Base-by-base conservation (phyloP, 2,888 invertebrate species). In the Lagria hirta region DNA sequence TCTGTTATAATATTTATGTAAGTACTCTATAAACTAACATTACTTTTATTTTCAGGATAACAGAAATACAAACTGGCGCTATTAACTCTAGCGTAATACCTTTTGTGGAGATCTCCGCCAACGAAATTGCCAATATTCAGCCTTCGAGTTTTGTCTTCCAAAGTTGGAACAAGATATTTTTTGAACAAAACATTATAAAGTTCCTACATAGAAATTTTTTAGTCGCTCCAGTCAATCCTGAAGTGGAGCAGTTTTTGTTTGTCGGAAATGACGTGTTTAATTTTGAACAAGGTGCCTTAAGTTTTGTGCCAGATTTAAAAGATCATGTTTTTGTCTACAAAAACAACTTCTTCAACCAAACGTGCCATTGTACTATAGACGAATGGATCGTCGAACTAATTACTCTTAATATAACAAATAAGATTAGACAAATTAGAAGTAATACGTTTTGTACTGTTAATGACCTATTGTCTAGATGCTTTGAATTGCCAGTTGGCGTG, bases 111-210 rank as follows among this genome's bases (percentile, higher is more conserved):
- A 76, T 86, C 37, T 67, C 73, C 45, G 75, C 80, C 62, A 83
- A 82, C 65, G 75, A 76, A 55, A 83, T 88, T 55, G 73, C 75
- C 35, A 71, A 68, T 28, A 74, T 87, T 21, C 73, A 74, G 37
- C 70, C 75, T 5, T 73, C 72, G 38, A 82, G 82, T n/a, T 77
- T 87, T 38, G 74, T 75, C 13, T 67, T 88, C n/a, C 75, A 78
- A 20, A 77, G 80, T 4, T 85, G 83, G 81, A 83, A 81, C 60
- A 76, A 72, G 55, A 72, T 86, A 15, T 66, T 70, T 28, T 77
- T 87, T 57, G 78, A 81, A 52, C 73, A 78, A 56, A 87, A 86
- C 63, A 75, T 79, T 5, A 85, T 88, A 62, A 75, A 77, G 32
- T 71, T 73, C 23, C 65, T 86, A 12, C 75, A 58, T 21, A 23